Conservation (phyloP, 2,797 vertebrate species). For the Sus cebifrons region DNA sequence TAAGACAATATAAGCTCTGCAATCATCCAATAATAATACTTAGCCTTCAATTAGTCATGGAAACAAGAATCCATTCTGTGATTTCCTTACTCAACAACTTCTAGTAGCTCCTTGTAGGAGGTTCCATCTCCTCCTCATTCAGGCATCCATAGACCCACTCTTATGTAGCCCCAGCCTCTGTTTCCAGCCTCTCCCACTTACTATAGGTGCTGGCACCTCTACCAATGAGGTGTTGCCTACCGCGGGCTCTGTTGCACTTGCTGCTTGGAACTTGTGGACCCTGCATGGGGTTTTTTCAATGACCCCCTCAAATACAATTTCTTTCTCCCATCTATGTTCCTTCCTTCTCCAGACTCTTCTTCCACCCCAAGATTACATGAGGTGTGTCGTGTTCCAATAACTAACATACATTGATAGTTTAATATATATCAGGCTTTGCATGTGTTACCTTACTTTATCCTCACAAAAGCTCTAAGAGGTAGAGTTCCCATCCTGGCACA, state of each 20-base stretch:
- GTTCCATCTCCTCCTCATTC: neutral
- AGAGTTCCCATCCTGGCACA: no score
- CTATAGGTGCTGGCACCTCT: neutral
- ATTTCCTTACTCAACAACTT: neutral
- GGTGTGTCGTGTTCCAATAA: neutral
- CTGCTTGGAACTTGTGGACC: neutral
- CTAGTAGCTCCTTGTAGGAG: neutral
- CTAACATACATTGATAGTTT: neutral
- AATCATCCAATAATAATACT: slow-evolving; percentile 1
- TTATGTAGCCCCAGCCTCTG: neutral
- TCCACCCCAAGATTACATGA: neutral
- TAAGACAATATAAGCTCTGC: neutral
- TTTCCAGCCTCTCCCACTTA: neutral
- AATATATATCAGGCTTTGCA: neutral
- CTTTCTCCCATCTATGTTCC: neutral
- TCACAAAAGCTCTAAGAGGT: slow-evolving; percentile 22
- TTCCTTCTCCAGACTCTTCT: slow-evolving; percentile 6
- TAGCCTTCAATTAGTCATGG: neutral
- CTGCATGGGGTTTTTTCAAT: neutral
- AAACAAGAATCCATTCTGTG: slow-evolving; percentile 33
- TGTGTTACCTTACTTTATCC: slow-evolving; percentile 13
- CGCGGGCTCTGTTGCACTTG: neutral
- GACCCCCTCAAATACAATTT: slow-evolving; percentile 20
- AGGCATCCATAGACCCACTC: neutral
- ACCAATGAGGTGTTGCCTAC: neutral